These are phyloP conservation scores for Crenuchus spilurus DNA, from an alignment of 2,797 vertebrate genomes.

Conservation along the genomic window DNA sequence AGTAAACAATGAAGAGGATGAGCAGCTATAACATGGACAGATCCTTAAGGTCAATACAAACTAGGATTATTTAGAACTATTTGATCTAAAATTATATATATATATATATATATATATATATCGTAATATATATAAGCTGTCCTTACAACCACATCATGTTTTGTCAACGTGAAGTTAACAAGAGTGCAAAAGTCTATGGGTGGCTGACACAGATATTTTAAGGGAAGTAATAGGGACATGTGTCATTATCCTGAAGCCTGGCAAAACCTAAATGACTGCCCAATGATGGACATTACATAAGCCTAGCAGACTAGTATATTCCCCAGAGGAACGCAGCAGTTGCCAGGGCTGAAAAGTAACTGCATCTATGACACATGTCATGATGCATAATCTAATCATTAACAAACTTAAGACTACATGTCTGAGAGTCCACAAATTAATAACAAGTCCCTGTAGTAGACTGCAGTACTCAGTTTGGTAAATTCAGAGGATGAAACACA, in stretches of 20 bases:
- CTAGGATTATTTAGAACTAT: too few relatives aligned
- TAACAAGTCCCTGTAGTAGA: background rate
- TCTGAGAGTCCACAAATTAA: background rate
- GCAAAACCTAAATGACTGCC: conserved; percentile 19
- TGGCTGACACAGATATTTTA: conserved; percentile 11
- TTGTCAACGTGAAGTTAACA: background rate
- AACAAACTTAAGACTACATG: background rate
- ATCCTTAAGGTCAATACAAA: too few relatives aligned
- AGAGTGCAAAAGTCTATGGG: background rate
- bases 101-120: too few relatives aligned
- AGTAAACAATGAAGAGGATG: too few relatives aligned
- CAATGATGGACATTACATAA: conserved; percentile 38
- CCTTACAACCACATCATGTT: too few relatives aligned
- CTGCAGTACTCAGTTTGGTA: background rate
- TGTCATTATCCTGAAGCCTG: conserved; percentile 22
- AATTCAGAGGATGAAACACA: conserved; percentile 20
- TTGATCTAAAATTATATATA: too few relatives aligned
- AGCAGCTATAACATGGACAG: too few relatives aligned
- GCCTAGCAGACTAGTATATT: conserved; percentile 15
- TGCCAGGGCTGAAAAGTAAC: background rate
- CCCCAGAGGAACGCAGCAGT: background rate
- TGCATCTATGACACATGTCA: background rate
- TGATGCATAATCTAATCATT: conserved; percentile 3
- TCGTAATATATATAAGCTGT: too few relatives aligned
- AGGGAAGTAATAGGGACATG: conserved; percentile 19